Evolutionary conservation across 2,888 invertebrate species (phyloP).

Genomic region (Furcula furcula): DNA sequence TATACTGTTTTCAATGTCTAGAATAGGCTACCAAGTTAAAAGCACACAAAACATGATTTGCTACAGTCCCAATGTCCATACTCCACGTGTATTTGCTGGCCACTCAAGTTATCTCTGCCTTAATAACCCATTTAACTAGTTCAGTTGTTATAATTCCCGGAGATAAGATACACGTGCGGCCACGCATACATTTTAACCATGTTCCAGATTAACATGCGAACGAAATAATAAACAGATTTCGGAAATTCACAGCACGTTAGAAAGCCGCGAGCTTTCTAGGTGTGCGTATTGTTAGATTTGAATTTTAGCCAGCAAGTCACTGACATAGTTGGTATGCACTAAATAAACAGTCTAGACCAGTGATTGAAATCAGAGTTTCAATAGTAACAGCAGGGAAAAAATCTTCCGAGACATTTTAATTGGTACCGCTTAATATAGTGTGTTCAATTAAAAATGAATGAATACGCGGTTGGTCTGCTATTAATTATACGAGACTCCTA

Average conservation of each 20-base stretch:
- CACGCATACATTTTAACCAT: not conserved
- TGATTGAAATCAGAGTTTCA: slow-evolving; percentile 8
- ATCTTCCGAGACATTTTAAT: not conserved
- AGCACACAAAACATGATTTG: too few species aligned
- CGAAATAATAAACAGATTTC: slow-evolving; percentile 2
- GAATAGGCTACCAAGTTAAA: too few species aligned
- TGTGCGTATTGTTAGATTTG: not conserved
- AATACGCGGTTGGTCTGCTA: too few species aligned
- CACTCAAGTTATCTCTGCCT: not conserved
- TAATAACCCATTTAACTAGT: not conserved
- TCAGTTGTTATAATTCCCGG: not conserved
- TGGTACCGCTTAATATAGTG: not conserved
- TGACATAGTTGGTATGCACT: slow-evolving; percentile 14
- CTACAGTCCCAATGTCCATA: too few species aligned
- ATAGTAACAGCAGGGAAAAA: not conserved
- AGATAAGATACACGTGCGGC: slow-evolving; percentile 1
- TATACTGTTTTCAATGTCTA: too few species aligned
- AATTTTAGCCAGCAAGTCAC: slow-evolving; percentile 3
- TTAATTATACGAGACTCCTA: too few species aligned
- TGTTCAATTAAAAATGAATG: too few species aligned
- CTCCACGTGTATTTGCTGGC: not conserved
- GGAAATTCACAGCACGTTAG: slow-evolving; percentile 1
- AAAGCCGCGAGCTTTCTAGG: not conserved
- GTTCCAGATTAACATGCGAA: not conserved
- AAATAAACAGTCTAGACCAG: slow-evolving; percentile 17